Evolutionary conservation across 2,113 vertebrate genomes (phyloP), one percentile per base, ranked within the genome.

Genomic region (Ciconia boyciana): DNA sequence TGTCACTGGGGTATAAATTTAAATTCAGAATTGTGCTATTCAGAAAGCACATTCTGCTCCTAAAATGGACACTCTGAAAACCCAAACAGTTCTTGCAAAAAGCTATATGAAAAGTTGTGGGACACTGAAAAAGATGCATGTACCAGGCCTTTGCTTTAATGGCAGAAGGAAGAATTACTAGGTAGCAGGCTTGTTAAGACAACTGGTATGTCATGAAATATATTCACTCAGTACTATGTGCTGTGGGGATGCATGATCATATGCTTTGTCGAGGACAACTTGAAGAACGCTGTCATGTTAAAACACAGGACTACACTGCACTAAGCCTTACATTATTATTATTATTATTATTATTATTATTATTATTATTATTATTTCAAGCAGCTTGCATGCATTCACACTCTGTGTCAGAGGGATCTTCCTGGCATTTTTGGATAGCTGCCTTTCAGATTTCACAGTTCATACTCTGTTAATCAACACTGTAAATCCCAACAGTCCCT

Each of bases 401-500:
- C 39, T 43, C 22, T 5, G 19, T 64, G 60, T 78, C 79, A 81
- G 26, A 75, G 13, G 80, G 60, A 89, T 68, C 72, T 61, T 87
- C 78, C 92, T 36, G 57, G 44, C 25, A 49, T 87, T 95, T 80
- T 7, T 11, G n/a, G 76, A 95, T 49, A 92, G 64, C 68, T 86
- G 83, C 69, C 46, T 87, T 92, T 89, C 72, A 81, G 32, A 89
- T 80, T 31, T 83, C 83, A 94, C 68, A 95, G 82, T 68, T 94
- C 64, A 75, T 90, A 74, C 72, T 75, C 90, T 77, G 66, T 74
- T 89, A 92, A 96, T 95, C 60, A 84, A 80, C 79, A 68, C 3
- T 22, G 46, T 46, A 92, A 95, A 93, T 93, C 89, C 82, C 82
- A 93, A 68, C 48, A 54, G 84, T 44, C 39, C 41, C 41, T 87